Evolutionary conservation across 2,888 invertebrate genomes (phyloP), one percentile per base, ranked within the genome.

Genomic region (Phragmatobia fuliginosa): DNA sequence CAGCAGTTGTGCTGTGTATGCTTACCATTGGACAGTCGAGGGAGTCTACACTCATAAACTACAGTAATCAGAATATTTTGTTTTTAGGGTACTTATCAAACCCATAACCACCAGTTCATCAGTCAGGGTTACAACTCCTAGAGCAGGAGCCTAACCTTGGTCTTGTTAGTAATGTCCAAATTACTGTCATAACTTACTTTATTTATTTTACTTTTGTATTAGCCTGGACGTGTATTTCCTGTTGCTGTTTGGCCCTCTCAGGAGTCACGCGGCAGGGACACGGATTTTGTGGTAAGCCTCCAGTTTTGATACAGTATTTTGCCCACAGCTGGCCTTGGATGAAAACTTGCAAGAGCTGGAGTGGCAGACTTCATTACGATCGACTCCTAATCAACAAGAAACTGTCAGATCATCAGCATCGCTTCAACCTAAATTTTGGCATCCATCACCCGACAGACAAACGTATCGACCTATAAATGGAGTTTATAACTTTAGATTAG

Each of bases 221-320:
- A 56, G 56, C 25, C 25, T 56, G 56, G 28, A 56, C 56, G 56
- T 56, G 16, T 56, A 56, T 56, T 28, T 25, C 56, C 56, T 56
- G 56, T 25, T 56, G 56, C 56, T 56, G 56, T 56, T 16, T 56
- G 56, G 56, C 28, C 56, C 28, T 28, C 28, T 56, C 25, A 28
- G 56, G 28, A 56, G 16, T 28, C 28, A 28, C 14, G 56, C 28
- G 25, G 14, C 56, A 56, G 28, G 56, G 16, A 56, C 28, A 28
- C 16, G 56, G 28, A 56, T 14, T 1, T 28, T 16, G 14, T 56
- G 56, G 56, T 56, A 56, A 56, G 56, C 28, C 25, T 56, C 56
- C 6, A 56, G 56, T 56, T 56, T 56, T 56, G 28, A 56, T 28
- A 56, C 28, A 56, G 16, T 16, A 16, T 56, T 56, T 56, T 56